Base-by-base conservation (phyloP, 2,113 vertebrate species). In the Channa maculata region DNA sequence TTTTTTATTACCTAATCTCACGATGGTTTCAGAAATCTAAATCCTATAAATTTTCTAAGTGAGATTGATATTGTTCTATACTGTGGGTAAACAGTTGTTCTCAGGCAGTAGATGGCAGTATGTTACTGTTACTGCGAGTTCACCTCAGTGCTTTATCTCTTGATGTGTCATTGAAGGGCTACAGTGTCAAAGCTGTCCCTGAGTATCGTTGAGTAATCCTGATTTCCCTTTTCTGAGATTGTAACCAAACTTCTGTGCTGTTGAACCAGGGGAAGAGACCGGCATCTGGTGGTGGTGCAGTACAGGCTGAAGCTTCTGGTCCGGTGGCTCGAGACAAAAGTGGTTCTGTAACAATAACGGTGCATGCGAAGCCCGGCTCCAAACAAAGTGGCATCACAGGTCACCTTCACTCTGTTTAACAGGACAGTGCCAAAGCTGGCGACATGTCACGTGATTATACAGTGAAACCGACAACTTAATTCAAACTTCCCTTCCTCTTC, bases 311-410 rank as follows among this genome's bases (percentile, higher is more conserved):
- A 24, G 53, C 43, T 1, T 36, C 71, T 2, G 88, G 94, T 33
- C 96, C 96, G 0, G 95, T 96, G 65, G 33, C 85, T 0, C 82
- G 44, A 4, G 93, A 95, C 65, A 92, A 92, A 70, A 92, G 67
- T 3, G 96, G 96, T 0, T 71, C 85, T 0, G 87, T 98, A 33
- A 87, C 87, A 51, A 89, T 98, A 5, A 73, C 86, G 33, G 84
- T 98, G 49, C 96, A 93, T 36, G 96, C 94, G 15, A 99, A 98
- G 75, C 97, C 97, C 2, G 94, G 96, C 10, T 88, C 96, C 73
- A 96, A 95, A 75, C 93, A 92, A 71, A 98, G 92, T 82, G 83
- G 92, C 43, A 46, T 96, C 24, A 96, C 95, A 91, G 96, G 96
- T 96, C 34, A 2, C 3, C 5, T 0, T 5, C 6, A 3, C 37